Evolutionary conservation across 2,113 vertebrate species (phyloP), one percentile per base, ranked within the genome.

Genomic region (Phocoena phocoena): DNA sequence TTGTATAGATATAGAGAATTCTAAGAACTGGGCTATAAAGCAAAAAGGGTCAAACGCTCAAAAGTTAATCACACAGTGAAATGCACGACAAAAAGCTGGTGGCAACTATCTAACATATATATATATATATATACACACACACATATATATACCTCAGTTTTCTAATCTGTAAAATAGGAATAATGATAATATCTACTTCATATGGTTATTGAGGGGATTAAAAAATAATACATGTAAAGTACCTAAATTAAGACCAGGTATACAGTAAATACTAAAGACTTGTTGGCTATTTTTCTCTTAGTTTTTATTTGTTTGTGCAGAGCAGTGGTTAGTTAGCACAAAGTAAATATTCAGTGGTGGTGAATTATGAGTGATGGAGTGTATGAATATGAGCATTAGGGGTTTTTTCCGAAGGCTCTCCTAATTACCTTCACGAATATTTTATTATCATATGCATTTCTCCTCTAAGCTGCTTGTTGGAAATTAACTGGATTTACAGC

Each of bases 401-500:
- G 26, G 6, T 25, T 8, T 62, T 2, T 65, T 6, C 33, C 25
- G 26, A 62, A 26, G 17, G 5, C 3, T 47, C 3, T 60, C 36
- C 26, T 23, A 28, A 60, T 31, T 26, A 50, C 31, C n/a, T 60
- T 31, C 47, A 26, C 6, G 31, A 50, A 67, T 62, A 13, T 38
- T 87, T 76, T 53, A 25, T 53, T 44, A 73, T 25, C 60, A 14
- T 4, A 21, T 53, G 4, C 4, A 6, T 47, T 95, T 4, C 41
- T 55, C 67, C 10, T 31, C 58, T 85, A 14, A 55, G 25, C 13
- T 93, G 68, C 17, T 67, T 47, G 1, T 63, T 81, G 31, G 85
- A 89, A 93, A 80, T 80, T 67, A 84, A 47, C 38, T 90, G 15
- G 41, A 63, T 55, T 80, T 92, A 89, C 0, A 89, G 15, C 6